These are phyloP conservation scores for Ochropleura leucogaster DNA, from an alignment of 2,888 invertebrate genomes.

Conservation along the genomic window DNA sequence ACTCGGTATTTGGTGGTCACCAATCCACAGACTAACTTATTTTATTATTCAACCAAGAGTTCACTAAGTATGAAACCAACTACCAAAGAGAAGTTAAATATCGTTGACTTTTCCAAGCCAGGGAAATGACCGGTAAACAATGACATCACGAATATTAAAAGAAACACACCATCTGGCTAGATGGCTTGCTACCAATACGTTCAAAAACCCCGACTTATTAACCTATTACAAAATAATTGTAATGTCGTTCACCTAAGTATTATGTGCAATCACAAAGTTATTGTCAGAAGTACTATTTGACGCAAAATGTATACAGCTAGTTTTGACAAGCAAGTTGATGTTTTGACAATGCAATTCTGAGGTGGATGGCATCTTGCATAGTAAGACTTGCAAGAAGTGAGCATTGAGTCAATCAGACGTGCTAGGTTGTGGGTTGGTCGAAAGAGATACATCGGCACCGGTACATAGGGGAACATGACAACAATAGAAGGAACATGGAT, in stretches of 20 bases:
- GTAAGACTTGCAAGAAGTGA: no score
- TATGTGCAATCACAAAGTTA: background rate
- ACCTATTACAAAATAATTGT: slow-evolving; percentile 41
- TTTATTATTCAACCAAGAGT: no score
- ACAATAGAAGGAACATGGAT: no score
- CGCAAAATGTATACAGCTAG: background rate
- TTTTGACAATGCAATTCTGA: background rate
- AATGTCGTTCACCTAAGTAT: slow-evolving; percentile 42
- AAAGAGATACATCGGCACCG: no score
- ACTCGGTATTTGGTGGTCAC: no score
- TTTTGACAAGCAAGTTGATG: background rate
- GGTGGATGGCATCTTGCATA: no score
- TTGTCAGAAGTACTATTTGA: background rate
- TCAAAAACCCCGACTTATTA: slow-evolving; percentile 24
- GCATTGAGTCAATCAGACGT: no score
- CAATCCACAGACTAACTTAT: no score
- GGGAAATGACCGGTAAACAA: slow-evolving; percentile 3
- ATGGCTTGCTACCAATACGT: background rate
- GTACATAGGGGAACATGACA: no score
- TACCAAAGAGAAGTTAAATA: background rate
- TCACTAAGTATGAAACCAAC: no score
- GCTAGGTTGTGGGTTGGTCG: no score
- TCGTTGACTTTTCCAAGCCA: background rate
- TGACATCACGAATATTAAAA: background rate
- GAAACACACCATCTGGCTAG: background rate